These are phyloP conservation scores for Aplidium turbinatum DNA, from an alignment of 23 tunicate genomes.

Conservation along the genomic window DNA sequence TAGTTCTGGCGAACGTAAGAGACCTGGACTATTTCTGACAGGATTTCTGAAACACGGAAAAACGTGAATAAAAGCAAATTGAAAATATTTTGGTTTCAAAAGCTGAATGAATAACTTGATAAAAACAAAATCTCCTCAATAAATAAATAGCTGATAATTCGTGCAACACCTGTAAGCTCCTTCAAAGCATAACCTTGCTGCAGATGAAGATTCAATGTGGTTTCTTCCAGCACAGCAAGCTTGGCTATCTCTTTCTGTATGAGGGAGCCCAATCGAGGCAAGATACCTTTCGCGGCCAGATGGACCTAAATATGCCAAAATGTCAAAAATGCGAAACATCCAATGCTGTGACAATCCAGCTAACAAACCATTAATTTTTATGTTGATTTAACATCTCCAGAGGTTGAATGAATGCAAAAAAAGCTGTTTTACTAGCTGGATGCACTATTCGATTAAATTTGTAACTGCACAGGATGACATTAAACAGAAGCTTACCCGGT, in stretches of 20 bases:
- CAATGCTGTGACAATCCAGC: not conserved
- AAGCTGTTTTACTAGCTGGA: too few relatives aligned
- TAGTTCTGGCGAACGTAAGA: conserved; percentile 60
- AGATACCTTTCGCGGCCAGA: conserved; percentile 60
- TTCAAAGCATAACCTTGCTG: conserved; percentile 92
- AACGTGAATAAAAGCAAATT: too few relatives aligned
- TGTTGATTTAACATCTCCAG: too few relatives aligned
- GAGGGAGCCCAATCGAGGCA: conserved; percentile 66
- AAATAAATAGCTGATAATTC: not conserved
- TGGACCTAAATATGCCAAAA: conserved; percentile 40
- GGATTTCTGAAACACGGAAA: conserved; percentile 58
- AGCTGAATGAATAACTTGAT: too few relatives aligned
- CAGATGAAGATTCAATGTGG: conserved; percentile 70
- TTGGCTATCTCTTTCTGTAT: conserved; percentile 77
- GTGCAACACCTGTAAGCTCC: conserved; percentile 56
- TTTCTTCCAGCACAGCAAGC: conserved; percentile 67
- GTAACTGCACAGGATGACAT: too few relatives aligned
- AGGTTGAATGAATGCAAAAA: too few relatives aligned
- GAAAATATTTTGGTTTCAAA: too few relatives aligned
- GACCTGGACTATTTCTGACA: conserved; percentile 78
- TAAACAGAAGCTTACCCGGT: conserved; percentile 46
- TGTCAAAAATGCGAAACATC: not conserved
- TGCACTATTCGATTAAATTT: not conserved
- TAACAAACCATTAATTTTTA: too few relatives aligned
- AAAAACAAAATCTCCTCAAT: too few relatives aligned